phyloP scores from a whole-genome alignment of 2,888 invertebrate species.

The Apotomis turbidana region DNA sequence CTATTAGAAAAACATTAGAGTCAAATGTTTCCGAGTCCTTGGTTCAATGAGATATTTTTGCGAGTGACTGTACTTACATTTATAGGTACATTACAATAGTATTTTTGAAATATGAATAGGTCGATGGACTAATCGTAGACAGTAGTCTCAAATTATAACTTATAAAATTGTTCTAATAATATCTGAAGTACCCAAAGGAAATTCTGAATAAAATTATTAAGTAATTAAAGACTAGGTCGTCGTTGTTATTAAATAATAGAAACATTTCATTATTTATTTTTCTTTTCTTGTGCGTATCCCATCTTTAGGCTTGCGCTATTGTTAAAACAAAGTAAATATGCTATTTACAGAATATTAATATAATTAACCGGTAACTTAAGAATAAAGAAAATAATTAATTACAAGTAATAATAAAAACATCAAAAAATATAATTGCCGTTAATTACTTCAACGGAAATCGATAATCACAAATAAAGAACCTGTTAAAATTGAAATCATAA shows the following conservation, averaged over 20 bases:
- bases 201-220: neutral
- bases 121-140: neutral
- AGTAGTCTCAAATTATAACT: neutral
- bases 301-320: neutral
- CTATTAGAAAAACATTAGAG: too few species aligned
- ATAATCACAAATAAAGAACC: conserved; percentile 4
- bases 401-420: conserved; percentile 30
- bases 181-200: neutral
- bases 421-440: conserved; percentile 35
- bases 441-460: conserved; percentile 14
- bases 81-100: neutral
- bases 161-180: too few species aligned
- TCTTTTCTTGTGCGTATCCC: conserved; percentile 5
- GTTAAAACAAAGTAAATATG: conserved; percentile 1
- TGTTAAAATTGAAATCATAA: conserved; percentile 11
- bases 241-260: conserved; percentile 7
- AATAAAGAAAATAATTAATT: conserved; percentile 22
- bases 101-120: neutral
- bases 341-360: conserved; percentile 34
- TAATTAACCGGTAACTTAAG: conserved; percentile 32
- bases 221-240: conserved; percentile 25
- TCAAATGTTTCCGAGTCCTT: neutral
- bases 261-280: neutral
- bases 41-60: neutral
- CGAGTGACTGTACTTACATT: neutral